Evolutionary conservation across 53 echinoderm and acorn worm species (phyloP).

Genomic region (Paracentrotus lividus): DNA sequence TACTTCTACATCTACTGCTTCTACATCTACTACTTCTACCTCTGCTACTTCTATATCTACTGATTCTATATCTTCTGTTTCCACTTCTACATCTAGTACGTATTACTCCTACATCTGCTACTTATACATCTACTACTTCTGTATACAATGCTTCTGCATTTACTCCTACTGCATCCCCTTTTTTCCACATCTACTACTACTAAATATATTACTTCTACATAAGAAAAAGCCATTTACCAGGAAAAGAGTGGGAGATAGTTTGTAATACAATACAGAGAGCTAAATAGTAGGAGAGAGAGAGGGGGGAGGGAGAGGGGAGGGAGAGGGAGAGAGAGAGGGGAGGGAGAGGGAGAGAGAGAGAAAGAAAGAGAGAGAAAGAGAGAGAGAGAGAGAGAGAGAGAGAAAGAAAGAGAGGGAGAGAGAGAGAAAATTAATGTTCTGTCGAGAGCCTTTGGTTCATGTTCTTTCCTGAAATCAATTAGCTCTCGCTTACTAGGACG

Average conservation of each 20-base stretch:
- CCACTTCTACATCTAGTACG: neutral
- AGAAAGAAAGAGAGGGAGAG: neutral
- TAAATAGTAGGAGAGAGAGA: neutral
- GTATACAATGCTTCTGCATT: neutral
- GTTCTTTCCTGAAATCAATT: constrained; percentile 26
- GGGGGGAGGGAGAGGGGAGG: neutral
- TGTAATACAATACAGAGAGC: neutral
- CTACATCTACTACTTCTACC: neutral
- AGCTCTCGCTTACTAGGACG: neutral
- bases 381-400: neutral
- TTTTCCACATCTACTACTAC: neutral
- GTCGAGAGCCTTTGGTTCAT: neutral
- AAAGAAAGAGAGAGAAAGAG: constrained; percentile 36
- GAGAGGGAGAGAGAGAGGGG: neutral
- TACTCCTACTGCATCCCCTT: neutral
- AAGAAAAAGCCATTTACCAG: no score
- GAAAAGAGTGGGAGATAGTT: neutral
- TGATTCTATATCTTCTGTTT: neutral
- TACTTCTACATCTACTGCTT: constrained; percentile 10
- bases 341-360: constrained; percentile 12
- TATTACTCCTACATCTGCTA: neutral
- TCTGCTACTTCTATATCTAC: neutral
- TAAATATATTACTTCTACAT: neutral
- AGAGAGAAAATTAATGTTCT: neutral
- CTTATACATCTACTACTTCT: neutral